Percentiles rank a stretch among this genome's conserved stretches.
These are phyloP conservation scores for Orientallactaga bullata DNA, from an alignment of 2,113 vertebrate species.

Conservation along the genomic window DNA sequence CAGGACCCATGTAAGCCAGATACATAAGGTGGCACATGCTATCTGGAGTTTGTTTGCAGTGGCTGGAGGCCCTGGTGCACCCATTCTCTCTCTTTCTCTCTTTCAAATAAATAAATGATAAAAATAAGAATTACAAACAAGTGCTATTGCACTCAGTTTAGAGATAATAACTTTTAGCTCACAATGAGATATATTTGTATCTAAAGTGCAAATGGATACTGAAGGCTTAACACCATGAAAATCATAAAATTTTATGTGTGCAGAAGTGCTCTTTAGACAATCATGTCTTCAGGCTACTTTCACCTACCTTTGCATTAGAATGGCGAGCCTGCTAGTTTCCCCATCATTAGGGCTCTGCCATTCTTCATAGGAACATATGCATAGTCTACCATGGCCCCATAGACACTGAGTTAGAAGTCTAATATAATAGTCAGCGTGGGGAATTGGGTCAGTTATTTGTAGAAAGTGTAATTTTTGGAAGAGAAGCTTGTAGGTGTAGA, in stretches of 20 bases:
- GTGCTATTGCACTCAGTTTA: neutral
- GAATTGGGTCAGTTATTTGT: constrained; percentile 33
- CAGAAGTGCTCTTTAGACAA: neutral
- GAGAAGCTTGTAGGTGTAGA: neutral
- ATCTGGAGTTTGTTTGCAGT: too few species aligned
- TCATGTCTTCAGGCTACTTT: neutral
- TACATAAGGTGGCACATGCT: too few species aligned
- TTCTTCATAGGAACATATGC: neutral
- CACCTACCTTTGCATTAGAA: constrained; percentile 57
- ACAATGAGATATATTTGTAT: neutral
- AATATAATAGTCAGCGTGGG: constrained; percentile 21
- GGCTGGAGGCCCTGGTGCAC: too few species aligned
- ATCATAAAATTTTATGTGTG: neutral
- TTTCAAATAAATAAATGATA: too few species aligned
- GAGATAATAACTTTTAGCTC: neutral
- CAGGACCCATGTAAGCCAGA: too few species aligned
- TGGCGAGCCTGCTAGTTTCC: neutral
- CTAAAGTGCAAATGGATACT: neutral
- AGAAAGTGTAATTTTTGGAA: neutral
- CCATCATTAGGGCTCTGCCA: neutral
- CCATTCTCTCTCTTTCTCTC: too few species aligned
- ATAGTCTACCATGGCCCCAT: neutral
- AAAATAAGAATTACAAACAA: neutral
- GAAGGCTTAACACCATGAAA: neutral
- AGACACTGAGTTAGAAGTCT: neutral